These are phyloP conservation scores for Urocitellus parryii DNA, from an alignment of 2,113 vertebrate species.

Conservation along the genomic window DNA sequence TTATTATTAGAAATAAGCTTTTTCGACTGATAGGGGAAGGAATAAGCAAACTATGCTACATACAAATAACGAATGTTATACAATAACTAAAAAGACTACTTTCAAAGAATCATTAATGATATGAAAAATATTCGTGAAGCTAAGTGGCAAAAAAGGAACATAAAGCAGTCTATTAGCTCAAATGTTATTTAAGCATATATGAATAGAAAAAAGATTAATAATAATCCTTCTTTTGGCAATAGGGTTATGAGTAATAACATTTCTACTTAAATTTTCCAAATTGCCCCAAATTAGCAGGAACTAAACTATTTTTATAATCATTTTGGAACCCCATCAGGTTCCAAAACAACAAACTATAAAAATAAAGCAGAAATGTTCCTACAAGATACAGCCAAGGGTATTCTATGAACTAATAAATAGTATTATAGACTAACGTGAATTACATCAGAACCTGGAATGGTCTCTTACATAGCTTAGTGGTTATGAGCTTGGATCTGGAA, in stretches of 20 bases:
- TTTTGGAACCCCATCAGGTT: conserved; percentile 36
- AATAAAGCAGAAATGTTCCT: conserved; percentile 47
- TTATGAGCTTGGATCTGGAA: conserved; percentile 73
- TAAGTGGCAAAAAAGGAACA: background rate
- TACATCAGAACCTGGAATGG: conserved; percentile 67
- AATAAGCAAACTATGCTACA: background rate
- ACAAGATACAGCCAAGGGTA: background rate
- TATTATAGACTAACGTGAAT: conserved; percentile 57
- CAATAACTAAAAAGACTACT: background rate
- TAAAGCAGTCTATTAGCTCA: conserved; percentile 26
- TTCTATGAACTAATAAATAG: conserved; percentile 47
- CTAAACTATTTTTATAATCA: conserved; percentile 38
- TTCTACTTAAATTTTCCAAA: conserved; percentile 24
- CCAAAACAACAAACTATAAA: conserved; percentile 48
- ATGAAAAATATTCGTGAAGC: conserved; percentile 38
- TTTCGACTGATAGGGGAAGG: background rate
- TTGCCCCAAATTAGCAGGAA: conserved; percentile 48
- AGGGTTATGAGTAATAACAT: background rate
- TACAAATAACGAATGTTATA: background rate
- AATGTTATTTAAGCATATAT: background rate
- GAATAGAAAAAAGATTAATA: background rate
- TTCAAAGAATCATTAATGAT: background rate
- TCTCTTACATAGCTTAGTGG: conserved; percentile 75
- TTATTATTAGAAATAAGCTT: conserved; percentile 21
- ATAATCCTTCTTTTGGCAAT: conserved; percentile 4